Evolutionary conservation across 2,888 invertebrate species (phyloP), one percentile per base, ranked within the genome.

Genomic region (Amphipyra berbera): DNA sequence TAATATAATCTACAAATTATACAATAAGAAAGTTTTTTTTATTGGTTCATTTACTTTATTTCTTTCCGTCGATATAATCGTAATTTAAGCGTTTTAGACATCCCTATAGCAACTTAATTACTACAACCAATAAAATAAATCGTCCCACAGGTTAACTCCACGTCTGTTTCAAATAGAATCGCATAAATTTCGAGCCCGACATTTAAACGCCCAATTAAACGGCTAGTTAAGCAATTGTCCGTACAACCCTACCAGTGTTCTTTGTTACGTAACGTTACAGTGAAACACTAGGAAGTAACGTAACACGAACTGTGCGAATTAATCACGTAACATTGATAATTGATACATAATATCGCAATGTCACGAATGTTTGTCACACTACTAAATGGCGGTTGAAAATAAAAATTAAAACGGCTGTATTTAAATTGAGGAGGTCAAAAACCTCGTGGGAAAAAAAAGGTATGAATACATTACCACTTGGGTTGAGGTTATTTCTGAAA

Each of bases 261-360:
- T 56, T 42, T 63, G 59, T 76, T 68, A 78, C 53, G 54, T 50
- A 61, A 72, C 52, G 27, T 54, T 61, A 48, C 53, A 54, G 48
- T 58, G 64, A 46, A 75, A 71, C 56, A 58, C 62, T 55, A 75
- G 69, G 78, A 78, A 80, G 67, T 69, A 68, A 55, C 48, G 65
- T 49, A 75, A 80, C 59, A 47, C 50, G 47, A 60, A 27, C 61
- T 58, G 48, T 55, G 48, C 57, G 62, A 68, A 55, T 54, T 45
- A 57, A 68, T 61, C 78, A 76, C 76, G 78, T 75, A 80, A 63
- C 56, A n/a, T 59, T 55, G 56, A 61, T 71, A 65, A 74, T 75
- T 68, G 75, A 80, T 73, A 64, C 48, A 45, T 65, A 58, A 78
- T 65, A 68, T 46, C 46, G 56, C 63, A 68, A 74, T 80, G 65